A percentile compares a stretch with the other conserved stretches of the same genome.
These are phyloP conservation scores for Cheilosia vulpina DNA, from an alignment of 2,888 invertebrate species.

Conservation along the genomic window DNA sequence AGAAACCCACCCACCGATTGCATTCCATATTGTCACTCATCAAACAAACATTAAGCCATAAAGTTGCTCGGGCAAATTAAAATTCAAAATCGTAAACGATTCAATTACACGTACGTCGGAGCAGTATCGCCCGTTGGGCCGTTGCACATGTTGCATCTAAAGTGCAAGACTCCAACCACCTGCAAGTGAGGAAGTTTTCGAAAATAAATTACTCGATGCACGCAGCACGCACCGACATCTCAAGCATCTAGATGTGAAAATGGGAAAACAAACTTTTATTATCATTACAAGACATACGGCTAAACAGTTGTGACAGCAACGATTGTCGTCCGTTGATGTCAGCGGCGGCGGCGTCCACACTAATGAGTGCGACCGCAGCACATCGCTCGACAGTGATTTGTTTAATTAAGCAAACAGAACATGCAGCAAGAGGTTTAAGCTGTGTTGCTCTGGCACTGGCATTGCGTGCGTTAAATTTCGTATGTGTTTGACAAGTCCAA, in stretches of 20 bases:
- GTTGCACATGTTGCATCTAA: slow-evolving; percentile 63
- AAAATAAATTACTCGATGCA: slow-evolving; percentile 40
- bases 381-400: slow-evolving; percentile 60
- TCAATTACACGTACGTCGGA: slow-evolving; percentile 64
- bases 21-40: slow-evolving; percentile 52
- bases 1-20: slow-evolving; percentile 47
- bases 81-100: slow-evolving; percentile 70
- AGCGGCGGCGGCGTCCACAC: slow-evolving; percentile 51
- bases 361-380: slow-evolving; percentile 59
- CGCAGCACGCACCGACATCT: slow-evolving; percentile 46
- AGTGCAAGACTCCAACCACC: slow-evolving; percentile 39
- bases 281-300: slow-evolving; percentile 55
- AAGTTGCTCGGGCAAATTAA: slow-evolving; percentile 47
- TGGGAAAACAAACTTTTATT: slow-evolving; percentile 53
- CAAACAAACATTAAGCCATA: slow-evolving; percentile 52
- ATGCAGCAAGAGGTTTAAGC: slow-evolving; percentile 30
- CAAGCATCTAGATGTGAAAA: slow-evolving; percentile 31
- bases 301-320: slow-evolving; percentile 68
- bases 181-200: slow-evolving; percentile 31
- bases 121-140: slow-evolving; percentile 38
- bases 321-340: slow-evolving; percentile 47
- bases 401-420: slow-evolving; percentile 73
- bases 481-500: slow-evolving; percentile 46
- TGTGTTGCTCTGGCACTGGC: not conserved
- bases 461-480: slow-evolving; percentile 9